Conservation (phyloP, 1,140 invertebrate species). For the Solenopsis fugax region DNA sequence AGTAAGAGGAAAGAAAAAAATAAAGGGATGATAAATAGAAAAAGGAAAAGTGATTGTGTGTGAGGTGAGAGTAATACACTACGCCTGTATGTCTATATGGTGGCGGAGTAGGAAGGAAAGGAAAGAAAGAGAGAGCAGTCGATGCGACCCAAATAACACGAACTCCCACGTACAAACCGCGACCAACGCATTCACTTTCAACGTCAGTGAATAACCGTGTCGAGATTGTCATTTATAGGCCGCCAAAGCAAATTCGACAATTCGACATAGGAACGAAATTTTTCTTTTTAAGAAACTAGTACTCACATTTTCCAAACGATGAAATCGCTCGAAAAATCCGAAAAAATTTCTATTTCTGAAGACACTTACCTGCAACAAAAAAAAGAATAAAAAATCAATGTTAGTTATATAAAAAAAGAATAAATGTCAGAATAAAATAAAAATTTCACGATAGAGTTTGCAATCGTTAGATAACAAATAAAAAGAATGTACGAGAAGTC, state of each 20-base stretch:
- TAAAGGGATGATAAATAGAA: slow-evolving; percentile 3
- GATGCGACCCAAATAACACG: slow-evolving; percentile 81
- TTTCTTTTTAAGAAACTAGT: slow-evolving; percentile 42
- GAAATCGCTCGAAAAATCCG: slow-evolving; percentile 16
- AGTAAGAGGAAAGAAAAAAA: neutral
- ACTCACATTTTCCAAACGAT: slow-evolving; percentile 58
- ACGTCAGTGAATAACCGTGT: slow-evolving; percentile 60
- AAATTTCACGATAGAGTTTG: neutral
- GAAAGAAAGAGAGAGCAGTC: slow-evolving; percentile 68
- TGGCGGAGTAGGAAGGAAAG: slow-evolving; percentile 46
- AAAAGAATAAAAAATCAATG: slow-evolving; percentile 29
- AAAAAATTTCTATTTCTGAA: slow-evolving; percentile 31
- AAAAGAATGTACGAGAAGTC: neutral
- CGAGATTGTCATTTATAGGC: slow-evolving; percentile 58
- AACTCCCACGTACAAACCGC: slow-evolving; percentile 76
- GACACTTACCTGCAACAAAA: slow-evolving; percentile 76
- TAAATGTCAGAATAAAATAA: neutral
- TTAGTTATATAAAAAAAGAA: neutral
- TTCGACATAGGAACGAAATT: slow-evolving; percentile 22
- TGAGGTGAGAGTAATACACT: slow-evolving; percentile 1
- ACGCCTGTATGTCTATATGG: neutral
- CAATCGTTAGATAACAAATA: neutral
- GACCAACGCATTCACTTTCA: slow-evolving; percentile 67
- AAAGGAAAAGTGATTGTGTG: neutral
- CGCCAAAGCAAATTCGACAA: slow-evolving; percentile 10